phyloP scores from a whole-genome alignment of 2,888 invertebrate genomes.

The Drosophila quinaria region DNA sequence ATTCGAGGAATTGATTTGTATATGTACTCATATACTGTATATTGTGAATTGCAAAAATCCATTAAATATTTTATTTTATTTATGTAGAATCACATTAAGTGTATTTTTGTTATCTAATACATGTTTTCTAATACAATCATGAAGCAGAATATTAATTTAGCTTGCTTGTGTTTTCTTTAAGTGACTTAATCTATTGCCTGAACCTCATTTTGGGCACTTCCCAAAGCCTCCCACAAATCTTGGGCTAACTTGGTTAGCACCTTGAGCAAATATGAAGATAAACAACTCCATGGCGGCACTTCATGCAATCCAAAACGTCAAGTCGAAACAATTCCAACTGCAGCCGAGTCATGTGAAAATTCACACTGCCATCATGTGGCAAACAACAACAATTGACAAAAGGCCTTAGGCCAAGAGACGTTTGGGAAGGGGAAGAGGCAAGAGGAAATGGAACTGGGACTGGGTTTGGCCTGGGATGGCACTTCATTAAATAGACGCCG shows the following conservation, averaged over 20 bases:
- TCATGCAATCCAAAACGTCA: conserved; percentile 23
- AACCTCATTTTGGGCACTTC: conserved; percentile 32
- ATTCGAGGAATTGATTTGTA: too few species aligned
- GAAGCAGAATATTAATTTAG: not conserved
- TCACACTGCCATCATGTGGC: conserved; percentile 63
- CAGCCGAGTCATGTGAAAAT: conserved; percentile 78
- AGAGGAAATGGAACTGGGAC: conserved; percentile 1
- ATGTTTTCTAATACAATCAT: not conserved
- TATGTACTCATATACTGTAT: too few species aligned
- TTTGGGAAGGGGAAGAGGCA: not conserved
- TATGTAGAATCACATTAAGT: not conserved
- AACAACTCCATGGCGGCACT: conserved; percentile 44
- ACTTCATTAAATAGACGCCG: conserved; percentile 81
- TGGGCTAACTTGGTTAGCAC: conserved; percentile 16
- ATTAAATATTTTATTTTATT: too few species aligned
- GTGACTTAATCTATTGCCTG: conserved; percentile 24
- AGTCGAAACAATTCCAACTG: conserved; percentile 25
- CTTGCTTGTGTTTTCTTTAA: not conserved
- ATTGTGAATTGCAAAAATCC: too few species aligned
- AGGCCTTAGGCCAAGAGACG: conserved; percentile 35
- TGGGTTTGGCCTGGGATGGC: conserved; percentile 52
- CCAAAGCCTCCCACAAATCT: conserved; percentile 16
- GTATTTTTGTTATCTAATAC: too few species aligned
- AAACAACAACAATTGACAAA: conserved; percentile 50
- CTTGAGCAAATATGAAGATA: conserved; percentile 37